Conservation (phyloP, 2,113 vertebrate species). For the Neogale vison region DNA sequence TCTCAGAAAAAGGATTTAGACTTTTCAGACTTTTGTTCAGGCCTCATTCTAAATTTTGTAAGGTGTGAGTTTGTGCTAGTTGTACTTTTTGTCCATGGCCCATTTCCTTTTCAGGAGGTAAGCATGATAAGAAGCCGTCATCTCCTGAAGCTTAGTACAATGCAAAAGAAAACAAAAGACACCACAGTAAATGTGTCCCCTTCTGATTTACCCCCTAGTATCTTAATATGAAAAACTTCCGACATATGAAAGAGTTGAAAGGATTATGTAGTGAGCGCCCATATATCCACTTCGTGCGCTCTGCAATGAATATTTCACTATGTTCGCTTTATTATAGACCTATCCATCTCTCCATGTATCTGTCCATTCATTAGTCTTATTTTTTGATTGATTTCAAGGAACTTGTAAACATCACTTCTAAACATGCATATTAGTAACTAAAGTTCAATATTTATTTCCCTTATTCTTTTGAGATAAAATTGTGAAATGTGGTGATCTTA, state of each 20-base stretch:
- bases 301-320: neutral
- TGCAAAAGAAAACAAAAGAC: neutral
- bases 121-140: neutral
- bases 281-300: neutral
- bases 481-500: neutral
- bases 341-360: neutral
- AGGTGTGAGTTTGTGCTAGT: neutral
- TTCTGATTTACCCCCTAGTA: neutral
- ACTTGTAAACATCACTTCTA: neutral
- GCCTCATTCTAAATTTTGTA: neutral
- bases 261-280: neutral
- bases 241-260: neutral
- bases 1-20: neutral
- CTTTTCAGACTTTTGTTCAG: neutral
- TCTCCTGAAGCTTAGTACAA: neutral
- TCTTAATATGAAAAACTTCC: neutral
- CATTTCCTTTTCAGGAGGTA: neutral
- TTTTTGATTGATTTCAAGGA: constrained; percentile 6
- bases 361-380: neutral
- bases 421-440: neutral
- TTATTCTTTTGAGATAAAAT: neutral
- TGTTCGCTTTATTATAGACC: neutral
- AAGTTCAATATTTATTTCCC: neutral
- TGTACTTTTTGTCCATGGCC: neutral
- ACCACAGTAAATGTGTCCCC: neutral